Conservation (phyloP, 2,797 vertebrate species). For the Parauchenoglanis ngamensis region DNA sequence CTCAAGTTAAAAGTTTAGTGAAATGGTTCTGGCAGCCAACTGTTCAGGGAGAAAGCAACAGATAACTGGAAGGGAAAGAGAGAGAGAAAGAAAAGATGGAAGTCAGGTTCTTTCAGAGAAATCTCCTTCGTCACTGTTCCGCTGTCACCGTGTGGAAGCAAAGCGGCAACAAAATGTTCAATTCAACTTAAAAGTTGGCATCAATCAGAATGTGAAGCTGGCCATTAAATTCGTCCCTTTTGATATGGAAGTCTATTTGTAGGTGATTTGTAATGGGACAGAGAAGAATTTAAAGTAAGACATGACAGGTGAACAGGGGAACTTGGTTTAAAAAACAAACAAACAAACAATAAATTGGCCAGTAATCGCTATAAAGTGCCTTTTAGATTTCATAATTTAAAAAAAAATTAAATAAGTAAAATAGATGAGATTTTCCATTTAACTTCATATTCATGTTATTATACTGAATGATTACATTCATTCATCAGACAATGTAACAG, state of each 20-base stretch:
- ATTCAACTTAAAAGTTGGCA: not conserved
- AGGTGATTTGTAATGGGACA: not conserved
- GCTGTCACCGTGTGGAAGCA: slow-evolving; percentile 2
- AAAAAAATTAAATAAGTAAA: not conserved
- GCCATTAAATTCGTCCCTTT: not conserved
- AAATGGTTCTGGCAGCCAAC: slow-evolving; percentile 63
- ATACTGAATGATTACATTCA: no score
- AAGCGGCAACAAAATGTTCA: slow-evolving; percentile 26
- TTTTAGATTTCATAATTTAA: no score
- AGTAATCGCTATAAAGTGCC: no score
- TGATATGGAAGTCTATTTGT: not conserved
- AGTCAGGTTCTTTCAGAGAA: slow-evolving; percentile 13
- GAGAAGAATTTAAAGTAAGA: not conserved
- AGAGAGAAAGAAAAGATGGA: slow-evolving; percentile 10
- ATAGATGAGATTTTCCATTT: no score
- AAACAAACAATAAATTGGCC: not conserved
- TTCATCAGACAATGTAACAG: not conserved
- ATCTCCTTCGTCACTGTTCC: slow-evolving; percentile 35
- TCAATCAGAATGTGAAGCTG: not conserved
- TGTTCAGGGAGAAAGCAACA: slow-evolving; percentile 58
- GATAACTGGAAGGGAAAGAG: slow-evolving; percentile 55
- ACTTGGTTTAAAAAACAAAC: not conserved
- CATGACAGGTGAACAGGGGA: not conserved
- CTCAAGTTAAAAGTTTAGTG: slow-evolving; percentile 61
- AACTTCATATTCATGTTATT: not conserved